These are phyloP conservation scores for Ciconia maguari DNA, from an alignment of 2,113 vertebrate genomes.

Conservation along the genomic window DNA sequence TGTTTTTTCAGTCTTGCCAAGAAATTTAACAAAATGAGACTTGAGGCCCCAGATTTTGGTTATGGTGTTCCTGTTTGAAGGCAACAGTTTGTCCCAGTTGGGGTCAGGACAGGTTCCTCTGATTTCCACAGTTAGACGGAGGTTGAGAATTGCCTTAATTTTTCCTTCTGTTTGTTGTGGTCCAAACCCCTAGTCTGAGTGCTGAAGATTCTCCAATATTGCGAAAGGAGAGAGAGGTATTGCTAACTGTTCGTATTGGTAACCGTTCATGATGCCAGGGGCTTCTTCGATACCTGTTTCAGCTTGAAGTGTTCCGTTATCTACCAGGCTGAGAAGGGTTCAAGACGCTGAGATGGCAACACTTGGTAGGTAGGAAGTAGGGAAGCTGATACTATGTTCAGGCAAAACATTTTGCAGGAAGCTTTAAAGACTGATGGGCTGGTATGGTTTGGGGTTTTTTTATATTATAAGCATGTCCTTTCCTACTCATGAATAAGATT, in stretches of 20 bases:
- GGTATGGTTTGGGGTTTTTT: background rate
- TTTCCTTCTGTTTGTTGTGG: background rate
- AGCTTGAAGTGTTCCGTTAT: background rate
- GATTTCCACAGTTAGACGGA: background rate
- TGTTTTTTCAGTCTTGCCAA: background rate
- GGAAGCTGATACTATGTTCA: background rate
- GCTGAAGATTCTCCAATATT: background rate
- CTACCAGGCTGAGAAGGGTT: background rate
- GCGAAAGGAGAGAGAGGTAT: accelerated
- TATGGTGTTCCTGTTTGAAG: background rate
- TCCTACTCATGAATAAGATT: background rate
- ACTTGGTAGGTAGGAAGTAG: background rate
- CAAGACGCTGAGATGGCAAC: background rate
- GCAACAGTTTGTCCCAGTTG: background rate
- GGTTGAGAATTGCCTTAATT: background rate
- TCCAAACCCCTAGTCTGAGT: background rate
- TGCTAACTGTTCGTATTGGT: background rate
- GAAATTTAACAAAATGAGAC: background rate
- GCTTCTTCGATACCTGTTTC: background rate
- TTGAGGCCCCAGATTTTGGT: background rate
- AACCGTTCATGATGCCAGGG: background rate
- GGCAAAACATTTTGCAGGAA: background rate
- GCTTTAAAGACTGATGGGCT: background rate
- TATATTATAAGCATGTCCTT: background rate
- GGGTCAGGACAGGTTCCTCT: background rate